Evolutionary conservation across 2,113 vertebrate species (phyloP).

Genomic region (Turdus rufiventris): DNA sequence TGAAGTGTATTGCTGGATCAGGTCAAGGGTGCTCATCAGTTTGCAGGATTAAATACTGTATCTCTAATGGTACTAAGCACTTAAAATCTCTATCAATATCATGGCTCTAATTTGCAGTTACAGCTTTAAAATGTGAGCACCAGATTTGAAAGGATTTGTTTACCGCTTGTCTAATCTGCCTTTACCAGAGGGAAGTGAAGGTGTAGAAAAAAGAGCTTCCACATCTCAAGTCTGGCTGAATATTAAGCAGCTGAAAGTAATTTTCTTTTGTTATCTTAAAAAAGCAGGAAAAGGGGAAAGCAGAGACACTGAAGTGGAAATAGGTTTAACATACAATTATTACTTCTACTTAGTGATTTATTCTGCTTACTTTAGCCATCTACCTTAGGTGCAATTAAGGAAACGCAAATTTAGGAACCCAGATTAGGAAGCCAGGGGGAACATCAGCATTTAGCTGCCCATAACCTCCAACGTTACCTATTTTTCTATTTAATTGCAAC

Average conservation of each 20-base stretch:
- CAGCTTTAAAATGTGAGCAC: not conserved
- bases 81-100: not conserved
- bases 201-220: not conserved
- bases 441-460: not conserved
- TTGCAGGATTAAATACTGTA: not conserved
- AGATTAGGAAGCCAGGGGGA: not conserved
- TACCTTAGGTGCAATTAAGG: not conserved
- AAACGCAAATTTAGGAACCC: not conserved
- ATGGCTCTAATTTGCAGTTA: not conserved
- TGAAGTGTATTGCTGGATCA: not conserved
- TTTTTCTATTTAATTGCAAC: conserved; percentile 18
- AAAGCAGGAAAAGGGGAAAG: not conserved
- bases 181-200: not conserved
- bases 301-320: not conserved
- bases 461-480: not conserved
- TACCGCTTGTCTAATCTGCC: not conserved
- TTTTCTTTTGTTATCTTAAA: not conserved
- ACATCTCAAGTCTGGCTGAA: not conserved
- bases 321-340: not conserved
- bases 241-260: not conserved
- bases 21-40: not conserved
- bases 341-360: not conserved
- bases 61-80: not conserved
- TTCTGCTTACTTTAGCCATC: not conserved
- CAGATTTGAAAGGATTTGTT: not conserved